phyloP scores from a whole-genome alignment of 2,797 vertebrate species.

The Clarias platycephalus region DNA sequence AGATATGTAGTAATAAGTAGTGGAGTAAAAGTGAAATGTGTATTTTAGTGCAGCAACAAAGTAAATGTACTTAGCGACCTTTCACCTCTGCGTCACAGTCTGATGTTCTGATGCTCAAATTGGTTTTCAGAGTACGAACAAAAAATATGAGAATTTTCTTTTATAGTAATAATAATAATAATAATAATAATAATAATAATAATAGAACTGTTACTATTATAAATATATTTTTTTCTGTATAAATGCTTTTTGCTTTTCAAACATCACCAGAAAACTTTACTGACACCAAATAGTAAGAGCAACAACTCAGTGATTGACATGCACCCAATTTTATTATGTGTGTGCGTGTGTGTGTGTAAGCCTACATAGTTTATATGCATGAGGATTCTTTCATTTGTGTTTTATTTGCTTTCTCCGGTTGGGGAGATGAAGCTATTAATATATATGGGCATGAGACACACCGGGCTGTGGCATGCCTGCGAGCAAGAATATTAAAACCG shows the following conservation, averaged over 20 bases:
- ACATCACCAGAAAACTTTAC: slow-evolving; percentile 27
- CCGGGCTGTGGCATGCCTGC: slow-evolving; percentile 57
- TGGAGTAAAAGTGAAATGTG: too few relatives aligned
- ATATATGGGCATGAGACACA: slow-evolving; percentile 57
- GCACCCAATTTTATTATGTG: slow-evolving; percentile 34
- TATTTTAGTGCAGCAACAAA: too few relatives aligned
- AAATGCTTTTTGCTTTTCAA: slow-evolving; percentile 11
- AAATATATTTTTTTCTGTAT: not conserved
- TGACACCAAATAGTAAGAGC: slow-evolving; percentile 26
- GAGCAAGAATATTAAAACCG: slow-evolving; percentile 60
- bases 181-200: slow-evolving; percentile 4
- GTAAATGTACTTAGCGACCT: too few relatives aligned
- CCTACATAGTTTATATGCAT: slow-evolving; percentile 55
- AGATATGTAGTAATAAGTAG: too few relatives aligned
- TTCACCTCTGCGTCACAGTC: too few relatives aligned
- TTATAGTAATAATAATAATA: not conserved
- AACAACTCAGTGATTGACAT: slow-evolving; percentile 51
- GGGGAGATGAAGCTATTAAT: slow-evolving; percentile 59
- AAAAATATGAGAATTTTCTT: too few relatives aligned
- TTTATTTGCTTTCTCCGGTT: slow-evolving; percentile 54
- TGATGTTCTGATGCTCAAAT: too few relatives aligned
- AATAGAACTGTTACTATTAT: not conserved
- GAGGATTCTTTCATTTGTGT: slow-evolving; percentile 60
- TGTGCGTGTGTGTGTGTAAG: slow-evolving; percentile 30
- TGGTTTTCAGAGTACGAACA: too few relatives aligned